Conservation (phyloP, 92 coral and sea anemone genomes). For the Actinernus sp. region DNA sequence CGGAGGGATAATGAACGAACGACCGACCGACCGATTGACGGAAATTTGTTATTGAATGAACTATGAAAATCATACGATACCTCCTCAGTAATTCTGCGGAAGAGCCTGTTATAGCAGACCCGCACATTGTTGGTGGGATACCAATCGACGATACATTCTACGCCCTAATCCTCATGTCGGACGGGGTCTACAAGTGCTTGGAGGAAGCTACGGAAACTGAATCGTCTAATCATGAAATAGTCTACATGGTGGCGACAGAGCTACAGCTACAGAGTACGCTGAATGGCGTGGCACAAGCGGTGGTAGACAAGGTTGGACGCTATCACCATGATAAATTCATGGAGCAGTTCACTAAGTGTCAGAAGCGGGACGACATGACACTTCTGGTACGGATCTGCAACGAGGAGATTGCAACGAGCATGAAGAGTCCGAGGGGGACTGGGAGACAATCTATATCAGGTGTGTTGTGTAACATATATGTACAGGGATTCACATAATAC, state of each 20-base stretch:
- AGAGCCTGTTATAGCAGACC: constrained; percentile 98
- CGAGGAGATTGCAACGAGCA: constrained; percentile 73
- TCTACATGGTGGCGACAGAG: constrained; percentile 77
- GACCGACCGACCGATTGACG: too few relatives aligned
- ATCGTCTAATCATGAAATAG: constrained; percentile 81
- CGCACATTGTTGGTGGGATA: constrained; percentile 85
- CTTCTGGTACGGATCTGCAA: constrained; percentile 78
- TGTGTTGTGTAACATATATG: constrained; percentile 6
- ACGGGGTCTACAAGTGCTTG: constrained; percentile 89
- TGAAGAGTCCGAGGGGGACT: constrained; percentile 85
- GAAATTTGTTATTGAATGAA: too few relatives aligned
- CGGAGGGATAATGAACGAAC: too few relatives aligned
- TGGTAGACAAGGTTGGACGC: constrained; percentile 93
- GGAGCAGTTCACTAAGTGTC: constrained; percentile 81
- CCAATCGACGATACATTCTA: constrained; percentile 87
- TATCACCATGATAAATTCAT: constrained; percentile 92
- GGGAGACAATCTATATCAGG: constrained; percentile 61
- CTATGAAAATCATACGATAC: too few relatives aligned
- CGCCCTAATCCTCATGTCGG: constrained; percentile 93
- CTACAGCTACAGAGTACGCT: constrained; percentile 84
- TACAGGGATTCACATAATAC: background rate
- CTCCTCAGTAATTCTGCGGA: constrained; percentile 82
- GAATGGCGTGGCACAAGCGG: constrained; percentile 97
- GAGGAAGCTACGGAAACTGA: constrained; percentile 82
- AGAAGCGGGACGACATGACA: constrained; percentile 97